phyloP scores from a whole-genome alignment of 2,888 invertebrate genomes.

The Coelogynopora nodosa region DNA sequence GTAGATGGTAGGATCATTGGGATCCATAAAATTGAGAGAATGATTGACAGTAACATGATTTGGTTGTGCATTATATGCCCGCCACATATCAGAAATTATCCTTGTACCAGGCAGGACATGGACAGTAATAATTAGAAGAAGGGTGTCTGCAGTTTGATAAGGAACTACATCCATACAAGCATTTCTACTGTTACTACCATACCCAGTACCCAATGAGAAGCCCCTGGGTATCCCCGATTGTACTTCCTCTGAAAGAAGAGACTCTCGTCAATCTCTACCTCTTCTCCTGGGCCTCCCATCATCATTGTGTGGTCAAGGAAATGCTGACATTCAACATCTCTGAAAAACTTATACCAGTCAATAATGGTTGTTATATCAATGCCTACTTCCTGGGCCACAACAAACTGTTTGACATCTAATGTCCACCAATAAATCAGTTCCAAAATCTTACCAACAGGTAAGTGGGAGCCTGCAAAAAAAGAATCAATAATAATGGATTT shows the following conservation, averaged over 20 bases:
- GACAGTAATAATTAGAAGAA: not conserved
- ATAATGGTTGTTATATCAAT: not conserved
- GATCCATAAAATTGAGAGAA: not conserved
- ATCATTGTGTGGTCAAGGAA: not conserved
- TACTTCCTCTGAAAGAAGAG: not conserved
- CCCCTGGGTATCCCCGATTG: not conserved
- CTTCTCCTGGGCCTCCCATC: not conserved
- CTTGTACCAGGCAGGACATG: not conserved
- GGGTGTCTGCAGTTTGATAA: not conserved
- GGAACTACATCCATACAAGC: too few species aligned
- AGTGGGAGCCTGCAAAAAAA: not conserved
- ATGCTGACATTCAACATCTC: not conserved
- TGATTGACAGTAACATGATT: not conserved
- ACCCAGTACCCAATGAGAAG: not conserved
- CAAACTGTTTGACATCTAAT: not conserved
- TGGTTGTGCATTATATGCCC: not conserved
- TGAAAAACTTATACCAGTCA: not conserved
- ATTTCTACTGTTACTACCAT: too few species aligned
- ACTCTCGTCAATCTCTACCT: not conserved
- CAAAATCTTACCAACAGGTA: not conserved
- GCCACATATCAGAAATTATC: not conserved
- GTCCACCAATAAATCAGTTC: not conserved
- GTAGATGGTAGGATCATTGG: not conserved
- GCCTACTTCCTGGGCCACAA: not conserved
- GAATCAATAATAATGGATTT: not conserved